Conservation (phyloP, 1,140 invertebrate species). For the Elysia chlorotica region DNA sequence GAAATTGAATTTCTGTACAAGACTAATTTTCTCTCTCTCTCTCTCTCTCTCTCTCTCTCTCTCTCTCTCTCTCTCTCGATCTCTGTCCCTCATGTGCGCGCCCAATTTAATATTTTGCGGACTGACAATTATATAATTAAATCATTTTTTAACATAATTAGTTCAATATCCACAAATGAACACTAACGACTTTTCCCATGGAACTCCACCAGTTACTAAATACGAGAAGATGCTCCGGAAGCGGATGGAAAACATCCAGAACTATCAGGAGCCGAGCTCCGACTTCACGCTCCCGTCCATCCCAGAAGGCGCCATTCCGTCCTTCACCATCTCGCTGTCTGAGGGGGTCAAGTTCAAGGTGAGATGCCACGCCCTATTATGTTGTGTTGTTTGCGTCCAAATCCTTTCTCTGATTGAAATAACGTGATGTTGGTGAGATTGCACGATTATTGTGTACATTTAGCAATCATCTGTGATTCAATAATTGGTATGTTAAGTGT, state of each 20-base stretch:
- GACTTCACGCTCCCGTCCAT: conserved; percentile 48
- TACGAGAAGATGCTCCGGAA: conserved; percentile 49
- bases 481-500: not conserved
- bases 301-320: conserved; percentile 48
- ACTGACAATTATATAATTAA: too few relatives aligned
- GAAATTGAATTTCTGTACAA: not conserved
- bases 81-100: not conserved
- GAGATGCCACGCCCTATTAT: too few relatives aligned
- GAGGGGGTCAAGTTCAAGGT: conserved; percentile 58
- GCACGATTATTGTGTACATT: not conserved
- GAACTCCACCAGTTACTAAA: not conserved
- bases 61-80: conserved; percentile 18
- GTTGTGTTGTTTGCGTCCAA: too few relatives aligned
- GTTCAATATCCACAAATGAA: too few relatives aligned
- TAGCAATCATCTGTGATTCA: too few relatives aligned
- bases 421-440: not conserved
- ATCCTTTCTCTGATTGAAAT: too few relatives aligned
- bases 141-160: too few relatives aligned
- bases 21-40: not conserved
- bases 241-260: conserved; percentile 49
- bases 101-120: too few relatives aligned
- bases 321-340: conserved; percentile 50
- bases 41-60: conserved; percentile 16
- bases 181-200: not conserved
- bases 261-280: conserved; percentile 46